Conservation (phyloP, 2,888 invertebrate genomes). For the Drosophila prostipennis region DNA sequence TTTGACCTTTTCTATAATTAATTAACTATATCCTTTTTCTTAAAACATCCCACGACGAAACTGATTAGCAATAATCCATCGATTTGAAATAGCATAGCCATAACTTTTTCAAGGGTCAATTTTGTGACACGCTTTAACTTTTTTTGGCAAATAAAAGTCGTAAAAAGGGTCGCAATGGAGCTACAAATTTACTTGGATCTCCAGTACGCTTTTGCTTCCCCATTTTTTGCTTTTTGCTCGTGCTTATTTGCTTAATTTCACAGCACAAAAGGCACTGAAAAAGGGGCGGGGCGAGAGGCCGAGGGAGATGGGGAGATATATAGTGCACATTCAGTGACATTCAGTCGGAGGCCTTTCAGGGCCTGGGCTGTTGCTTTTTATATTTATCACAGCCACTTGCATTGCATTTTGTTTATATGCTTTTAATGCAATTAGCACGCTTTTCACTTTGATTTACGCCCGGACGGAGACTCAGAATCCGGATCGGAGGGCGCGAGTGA, state of each 20-base stretch:
- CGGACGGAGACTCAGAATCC: slow-evolving; percentile 50
- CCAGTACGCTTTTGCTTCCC: slow-evolving; percentile 10
- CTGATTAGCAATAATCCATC: neutral
- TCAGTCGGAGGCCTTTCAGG: slow-evolving; percentile 24
- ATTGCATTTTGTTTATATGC: slow-evolving; percentile 80
- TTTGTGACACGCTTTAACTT: slow-evolving; percentile 42
- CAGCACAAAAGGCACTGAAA: slow-evolving; percentile 62
- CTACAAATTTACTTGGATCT: slow-evolving; percentile 45
- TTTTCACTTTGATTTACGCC: slow-evolving; percentile 79
- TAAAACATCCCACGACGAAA: neutral
- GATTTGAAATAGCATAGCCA: neutral
- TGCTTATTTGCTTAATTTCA: slow-evolving; percentile 79
- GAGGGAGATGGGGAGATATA: slow-evolving; percentile 6
- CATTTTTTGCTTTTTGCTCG: slow-evolving; percentile 35
- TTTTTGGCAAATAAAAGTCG: slow-evolving; percentile 58
- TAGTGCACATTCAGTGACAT: slow-evolving; percentile 19
- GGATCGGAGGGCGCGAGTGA: slow-evolving; percentile 25
- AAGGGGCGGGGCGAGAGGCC: neutral
- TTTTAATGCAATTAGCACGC: slow-evolving; percentile 80
- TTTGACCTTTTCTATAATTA: too few species aligned
- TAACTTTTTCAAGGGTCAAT: neutral
- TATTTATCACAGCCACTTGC: slow-evolving; percentile 75
- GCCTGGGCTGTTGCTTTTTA: slow-evolving; percentile 44
- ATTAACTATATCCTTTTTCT: too few species aligned
- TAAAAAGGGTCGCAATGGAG: slow-evolving; percentile 41